A percentile compares a stretch with the other conserved stretches of the same genome.
Conservation (phyloP, 92 coral and sea anemone genomes). For the Palythoa grandis region DNA sequence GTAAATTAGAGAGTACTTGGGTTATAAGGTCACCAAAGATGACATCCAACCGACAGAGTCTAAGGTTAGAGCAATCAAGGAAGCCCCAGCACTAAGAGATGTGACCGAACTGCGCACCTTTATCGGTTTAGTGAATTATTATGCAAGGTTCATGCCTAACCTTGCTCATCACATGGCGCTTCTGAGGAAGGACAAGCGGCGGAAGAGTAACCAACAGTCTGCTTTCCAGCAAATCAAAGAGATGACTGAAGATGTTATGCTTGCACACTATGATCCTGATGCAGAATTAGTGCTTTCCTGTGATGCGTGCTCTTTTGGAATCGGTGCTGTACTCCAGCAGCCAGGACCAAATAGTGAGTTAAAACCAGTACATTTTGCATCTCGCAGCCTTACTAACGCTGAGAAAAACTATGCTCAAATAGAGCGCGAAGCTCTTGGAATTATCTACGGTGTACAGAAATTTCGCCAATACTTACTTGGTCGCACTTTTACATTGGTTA, state of each 20-base stretch:
- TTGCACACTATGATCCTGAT: conserved; percentile 53
- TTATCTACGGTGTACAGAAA: conserved; percentile 50
- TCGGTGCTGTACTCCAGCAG: conserved; percentile 53
- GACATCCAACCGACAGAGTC: conserved; percentile 40
- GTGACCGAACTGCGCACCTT: conserved; percentile 45
- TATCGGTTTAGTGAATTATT: conserved; percentile 43
- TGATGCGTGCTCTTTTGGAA: conserved; percentile 53
- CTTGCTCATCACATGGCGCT: conserved; percentile 47
- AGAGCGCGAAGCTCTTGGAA: conserved; percentile 52
- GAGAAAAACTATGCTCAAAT: conserved; percentile 57
- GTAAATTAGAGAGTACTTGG: too few species aligned
- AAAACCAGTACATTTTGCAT: conserved; percentile 55
- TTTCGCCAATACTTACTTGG: conserved; percentile 39
- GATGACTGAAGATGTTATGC: conserved; percentile 40
- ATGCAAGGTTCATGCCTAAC: conserved; percentile 15
- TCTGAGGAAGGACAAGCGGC: conserved; percentile 45
- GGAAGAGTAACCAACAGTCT: conserved; percentile 35
- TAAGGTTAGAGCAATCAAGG: conserved; percentile 51
- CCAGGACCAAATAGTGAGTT: conserved; percentile 41
- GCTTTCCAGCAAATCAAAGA: conserved; percentile 21
- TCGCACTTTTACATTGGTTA: conserved; percentile 41
- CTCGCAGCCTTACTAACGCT: conserved; percentile 41
- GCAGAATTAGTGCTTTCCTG: conserved; percentile 55
- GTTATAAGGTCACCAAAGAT: too few species aligned
- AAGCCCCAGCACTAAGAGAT: conserved; percentile 32